Evolutionary conservation across 2,888 invertebrate species (phyloP), one percentile per base, ranked within the genome.

Genomic region (Pandemis heparana): DNA sequence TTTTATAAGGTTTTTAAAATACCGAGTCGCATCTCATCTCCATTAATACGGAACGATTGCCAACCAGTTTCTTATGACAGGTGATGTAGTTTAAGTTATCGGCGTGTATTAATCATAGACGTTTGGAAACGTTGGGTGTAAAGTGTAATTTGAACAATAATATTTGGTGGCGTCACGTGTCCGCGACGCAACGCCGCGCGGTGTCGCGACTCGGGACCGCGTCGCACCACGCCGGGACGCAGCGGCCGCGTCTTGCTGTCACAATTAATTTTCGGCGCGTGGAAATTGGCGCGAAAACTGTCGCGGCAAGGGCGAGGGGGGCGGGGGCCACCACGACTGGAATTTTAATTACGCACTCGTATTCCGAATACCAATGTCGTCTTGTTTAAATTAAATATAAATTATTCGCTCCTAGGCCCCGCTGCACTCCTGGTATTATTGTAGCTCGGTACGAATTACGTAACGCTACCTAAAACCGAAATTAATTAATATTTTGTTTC

Each of bases 231-330:
- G 84, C 86, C 91, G 92, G 91, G 90, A 90, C 89, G 89, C 87
- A 86, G 86, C 82, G 91, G 93, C 89, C 89, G 90, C 94, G 92
- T 94, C 94, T 94, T 94, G 91, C 94, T 94, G 94, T 94, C 94
- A 94, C 94, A 92, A 94, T 94, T 94, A 94, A 94, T 94, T 94
- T 94, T 94, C 94, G 94, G 89, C 89, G 92, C 92, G 94, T 91
- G 92, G 94, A 93, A 94, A 94, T 94, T 94, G 94, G 94, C 94
- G 94, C 94, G 94, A 94, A 94, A 94, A 94, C 92, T 93, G 94
- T 93, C 92, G 94, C 91, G 88, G 85, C 85, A 78, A 80, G 75
- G 79, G 79, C 78, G 77, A 76, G 78, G 75, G 78, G 81, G 81
- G 83, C 83, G 81, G 82, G 87, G 84, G 85, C 87, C 87, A 89